phyloP scores from a whole-genome alignment of 2,797 vertebrate species.

The Clarias platycephalus region DNA sequence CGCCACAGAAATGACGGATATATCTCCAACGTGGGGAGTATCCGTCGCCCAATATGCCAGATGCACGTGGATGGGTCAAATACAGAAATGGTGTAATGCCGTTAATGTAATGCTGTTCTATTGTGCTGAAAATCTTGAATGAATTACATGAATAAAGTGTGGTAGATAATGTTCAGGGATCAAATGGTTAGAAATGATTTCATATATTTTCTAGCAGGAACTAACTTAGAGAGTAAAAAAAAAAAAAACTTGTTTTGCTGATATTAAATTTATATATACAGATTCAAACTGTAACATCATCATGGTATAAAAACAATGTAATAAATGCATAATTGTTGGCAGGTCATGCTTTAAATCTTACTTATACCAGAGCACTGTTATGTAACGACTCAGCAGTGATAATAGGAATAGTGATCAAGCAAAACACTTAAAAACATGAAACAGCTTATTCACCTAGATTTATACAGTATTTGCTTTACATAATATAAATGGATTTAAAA shows the following conservation, averaged over 20 bases:
- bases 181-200: background rate
- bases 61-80: too few relatives aligned
- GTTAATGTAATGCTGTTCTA: background rate
- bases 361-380: background rate
- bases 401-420: background rate
- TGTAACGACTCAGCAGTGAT: background rate
- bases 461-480: background rate
- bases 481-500: background rate
- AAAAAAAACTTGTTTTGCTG: background rate
- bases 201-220: background rate
- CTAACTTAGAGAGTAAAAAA: background rate
- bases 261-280: background rate
- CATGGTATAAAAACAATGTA: background rate
- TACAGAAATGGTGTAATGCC: too few relatives aligned
- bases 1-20: too few relatives aligned
- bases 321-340: background rate
- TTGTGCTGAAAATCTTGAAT: background rate
- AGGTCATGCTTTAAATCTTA: background rate
- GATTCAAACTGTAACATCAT: background rate
- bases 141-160: background rate
- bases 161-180: background rate
- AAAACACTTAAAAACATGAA: background rate
- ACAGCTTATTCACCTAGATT: background rate
- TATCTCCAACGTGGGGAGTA: too few relatives aligned
- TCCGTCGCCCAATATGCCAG: too few relatives aligned